Percentiles rank a stretch among this genome's conserved stretches.
phyloP scores from a whole-genome alignment of 2,113 vertebrate genomes.

The Bubalus kerabau region DNA sequence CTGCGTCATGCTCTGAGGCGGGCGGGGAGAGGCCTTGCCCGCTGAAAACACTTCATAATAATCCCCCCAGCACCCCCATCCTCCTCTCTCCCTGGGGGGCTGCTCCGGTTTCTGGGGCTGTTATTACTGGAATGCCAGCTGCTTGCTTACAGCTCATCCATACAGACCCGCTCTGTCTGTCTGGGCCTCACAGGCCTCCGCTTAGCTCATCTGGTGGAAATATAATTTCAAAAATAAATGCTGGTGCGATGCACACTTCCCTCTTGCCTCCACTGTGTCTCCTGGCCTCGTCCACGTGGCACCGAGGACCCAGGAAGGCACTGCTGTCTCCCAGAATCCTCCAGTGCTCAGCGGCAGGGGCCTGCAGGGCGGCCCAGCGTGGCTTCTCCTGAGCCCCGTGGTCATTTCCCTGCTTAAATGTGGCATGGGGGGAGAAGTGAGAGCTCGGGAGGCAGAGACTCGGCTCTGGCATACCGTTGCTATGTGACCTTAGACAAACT shows the following conservation, averaged over 20 bases:
- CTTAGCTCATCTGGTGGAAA: slow-evolving; percentile 50
- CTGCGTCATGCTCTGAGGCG: slow-evolving; percentile 16
- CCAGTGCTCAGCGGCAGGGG: background rate
- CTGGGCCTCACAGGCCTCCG: slow-evolving; percentile 1
- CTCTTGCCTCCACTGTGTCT: background rate
- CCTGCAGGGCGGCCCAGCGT: background rate
- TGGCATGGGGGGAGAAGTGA: background rate
- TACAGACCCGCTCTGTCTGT: slow-evolving; percentile 34
- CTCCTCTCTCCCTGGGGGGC: slow-evolving; percentile 34
- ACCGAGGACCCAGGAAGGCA: background rate
- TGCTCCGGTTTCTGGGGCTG: slow-evolving; percentile 54
- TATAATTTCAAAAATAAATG: slow-evolving; percentile 51
- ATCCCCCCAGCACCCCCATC: background rate
- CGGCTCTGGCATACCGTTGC: background rate
- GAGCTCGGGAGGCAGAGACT: background rate
- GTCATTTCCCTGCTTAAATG: background rate
- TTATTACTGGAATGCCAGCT: slow-evolving; percentile 62
- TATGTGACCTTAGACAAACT: background rate
- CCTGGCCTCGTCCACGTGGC: background rate
- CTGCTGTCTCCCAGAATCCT: background rate
- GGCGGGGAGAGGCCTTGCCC: background rate
- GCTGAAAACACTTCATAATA: slow-evolving; percentile 42
- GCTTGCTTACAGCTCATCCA: slow-evolving; percentile 15
- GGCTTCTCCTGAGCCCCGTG: background rate
- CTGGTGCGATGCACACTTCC: background rate